Evolutionary conservation across 1,140 invertebrate species (phyloP), one percentile per base, ranked within the genome.

Genomic region (Mactra quadrangularis): DNA sequence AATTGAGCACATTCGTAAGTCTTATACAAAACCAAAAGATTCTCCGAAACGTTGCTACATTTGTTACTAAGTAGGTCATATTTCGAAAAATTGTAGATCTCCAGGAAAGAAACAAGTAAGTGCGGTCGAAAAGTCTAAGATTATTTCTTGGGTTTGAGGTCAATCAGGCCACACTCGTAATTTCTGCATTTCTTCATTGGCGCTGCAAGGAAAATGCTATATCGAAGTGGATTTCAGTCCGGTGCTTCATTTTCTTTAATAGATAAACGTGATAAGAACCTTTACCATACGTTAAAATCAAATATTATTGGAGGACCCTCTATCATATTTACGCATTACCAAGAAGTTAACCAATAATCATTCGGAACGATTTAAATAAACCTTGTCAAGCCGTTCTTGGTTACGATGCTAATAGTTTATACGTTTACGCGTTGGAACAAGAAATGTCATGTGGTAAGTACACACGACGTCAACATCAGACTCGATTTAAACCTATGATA

Each of bases 371-470:
- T 9, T 17, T 15, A 3, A 2, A 27, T 70, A 22, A 25, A 17
- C 25, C 33, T 2, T 50, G 31, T 35, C 33, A 64, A 64, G 3
- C 15, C 17, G 25, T 19, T 15, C 38, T n/a, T 27, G 53, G n/a
- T n/a, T n/a, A n/a, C n/a, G n/a, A 57, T 27, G 53, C 53, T 7
- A 57, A 57, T 22, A 57, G 53, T 57, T 57, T 57, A 47, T n/a
- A n/a, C n/a, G n/a, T n/a, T n/a, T n/a, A n/a, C n/a, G n/a, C n/a
- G n/a, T 7, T 57, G 11, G 4, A 29, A 29, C 55, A 57, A 29
- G 2, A 3, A 1, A 57, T 57, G 55, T 29, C 55, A 19, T 35
- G 13, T 3, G 60, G 31, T 7, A 7, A 19, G 3, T 50, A 50
- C 50, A 29, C 22, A 4, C n/a, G 31, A 38, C 7, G 64, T 3